Evolutionary conservation across 2,888 invertebrate genomes (phyloP).

Genomic region (Bombylius discolor): DNA sequence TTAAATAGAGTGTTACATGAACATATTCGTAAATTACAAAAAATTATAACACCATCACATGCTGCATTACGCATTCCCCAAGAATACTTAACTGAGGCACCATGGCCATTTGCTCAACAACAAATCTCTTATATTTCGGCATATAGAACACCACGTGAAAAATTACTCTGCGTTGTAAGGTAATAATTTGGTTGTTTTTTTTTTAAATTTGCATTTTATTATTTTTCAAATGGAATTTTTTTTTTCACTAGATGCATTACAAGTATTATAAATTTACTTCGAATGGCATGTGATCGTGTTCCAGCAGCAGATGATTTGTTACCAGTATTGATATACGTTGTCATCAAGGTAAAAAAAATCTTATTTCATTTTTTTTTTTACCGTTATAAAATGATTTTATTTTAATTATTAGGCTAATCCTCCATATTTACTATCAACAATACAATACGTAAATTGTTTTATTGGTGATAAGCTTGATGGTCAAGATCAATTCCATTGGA

Average conservation of each 20-base stretch:
- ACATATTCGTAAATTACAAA: slow-evolving; percentile 72
- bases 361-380: neutral
- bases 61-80: slow-evolving; percentile 70
- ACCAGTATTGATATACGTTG: slow-evolving; percentile 90
- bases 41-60: slow-evolving; percentile 63
- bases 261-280: slow-evolving; percentile 86
- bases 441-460: slow-evolving; percentile 91
- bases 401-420: slow-evolving; percentile 67
- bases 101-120: slow-evolving; percentile 90
- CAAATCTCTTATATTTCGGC: slow-evolving; percentile 79
- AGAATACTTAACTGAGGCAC: slow-evolving; percentile 78
- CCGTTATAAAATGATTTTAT: neutral
- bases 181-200: slow-evolving; percentile 13
- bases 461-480: slow-evolving; percentile 71
- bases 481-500: slow-evolving; percentile 97
- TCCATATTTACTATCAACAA: slow-evolving; percentile 80
- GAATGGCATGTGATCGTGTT: slow-evolving; percentile 65
- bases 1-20: slow-evolving; percentile 61
- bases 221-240: neutral
- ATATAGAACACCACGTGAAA: slow-evolving; percentile 81
- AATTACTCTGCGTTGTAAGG: slow-evolving; percentile 42
- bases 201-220: neutral
- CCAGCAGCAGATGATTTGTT: slow-evolving; percentile 92
- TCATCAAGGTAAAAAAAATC: slow-evolving; percentile 60
- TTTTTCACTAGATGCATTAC: slow-evolving; percentile 57